Base-by-base conservation (phyloP, 2,888 invertebrate species). In the Eupithecia tripunctaria region DNA sequence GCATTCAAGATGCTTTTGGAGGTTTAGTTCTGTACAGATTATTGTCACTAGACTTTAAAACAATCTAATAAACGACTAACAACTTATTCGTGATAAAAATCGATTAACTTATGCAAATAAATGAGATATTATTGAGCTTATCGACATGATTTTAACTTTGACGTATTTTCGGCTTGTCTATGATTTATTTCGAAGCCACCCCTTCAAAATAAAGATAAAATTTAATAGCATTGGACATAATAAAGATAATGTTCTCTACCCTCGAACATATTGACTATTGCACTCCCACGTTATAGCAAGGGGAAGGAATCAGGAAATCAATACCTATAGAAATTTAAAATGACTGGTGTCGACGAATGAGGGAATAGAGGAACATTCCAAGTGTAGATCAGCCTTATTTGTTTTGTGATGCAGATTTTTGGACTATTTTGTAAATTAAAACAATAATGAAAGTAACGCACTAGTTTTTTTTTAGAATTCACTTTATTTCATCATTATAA, bases 271-370 rank as follows among this genome's bases (percentile, higher is more conserved):
- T 86, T 82, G 84, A 84, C 81, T 84, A 84, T 84, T 81, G 82
- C 79, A 76, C 82, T 85, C 86, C 85, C 72, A 78, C 79, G 81
- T 36, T 38, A 38, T 83, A 81, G 74, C 76, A 84, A 86, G 88
- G 91, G 85, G 79, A 41, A 64, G 41, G 25, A 64, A 64, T 72
- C 80, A 41, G 81, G 86, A 90, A 92, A 92, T 93, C 93, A 89
- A 94, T 93, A 92, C 88, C 89, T 90, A 90, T 86, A 85, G 88
- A 89, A 89, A 91, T 88, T 92, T 90, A 88, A 88, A 90, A 87
- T 88, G 86, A 73, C 73, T 86, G 72, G 88, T 89, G 86, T 82
- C 80, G 88, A 84, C 86, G 85, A 83, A 86, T 83, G 83, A 82
- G 83, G 86, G 83, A 83, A 59, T 63, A 47, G 59, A 1, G 51